Conservation (phyloP, 2,113 vertebrate species). For the Isurus oxyrinchus region DNA sequence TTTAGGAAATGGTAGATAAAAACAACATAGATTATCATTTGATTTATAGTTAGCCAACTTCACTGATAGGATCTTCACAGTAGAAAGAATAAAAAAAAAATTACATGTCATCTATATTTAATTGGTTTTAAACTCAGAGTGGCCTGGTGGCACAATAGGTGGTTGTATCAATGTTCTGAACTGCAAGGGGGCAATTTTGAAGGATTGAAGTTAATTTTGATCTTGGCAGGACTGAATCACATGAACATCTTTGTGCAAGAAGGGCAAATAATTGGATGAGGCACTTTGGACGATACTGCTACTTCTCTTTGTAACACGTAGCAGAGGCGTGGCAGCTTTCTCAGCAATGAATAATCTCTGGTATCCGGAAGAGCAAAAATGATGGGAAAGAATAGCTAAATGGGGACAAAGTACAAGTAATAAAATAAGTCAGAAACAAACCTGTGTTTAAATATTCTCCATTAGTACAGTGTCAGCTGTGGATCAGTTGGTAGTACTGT, state of each 20-base stretch:
- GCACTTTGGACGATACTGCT: neutral
- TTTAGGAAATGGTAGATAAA: conserved; percentile 11
- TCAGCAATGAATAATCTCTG: neutral
- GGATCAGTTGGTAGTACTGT: neutral
- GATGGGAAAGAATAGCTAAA: neutral
- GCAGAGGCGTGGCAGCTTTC: neutral
- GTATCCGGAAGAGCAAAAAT: neutral
- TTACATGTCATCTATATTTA: neutral
- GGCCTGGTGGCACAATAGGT: neutral
- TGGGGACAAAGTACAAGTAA: neutral
- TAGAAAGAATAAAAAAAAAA: neutral
- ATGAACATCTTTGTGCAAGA: neutral
- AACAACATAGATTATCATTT: neutral
- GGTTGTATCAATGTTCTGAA: neutral
- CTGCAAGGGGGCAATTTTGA: neutral
- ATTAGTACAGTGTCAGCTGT: neutral
- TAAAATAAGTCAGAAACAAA: neutral
- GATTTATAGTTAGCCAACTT: neutral
- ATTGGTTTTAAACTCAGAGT: neutral
- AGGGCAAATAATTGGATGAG: neutral
- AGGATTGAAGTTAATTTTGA: neutral
- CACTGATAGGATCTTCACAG: neutral
- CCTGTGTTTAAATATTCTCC: neutral
- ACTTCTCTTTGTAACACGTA: neutral
- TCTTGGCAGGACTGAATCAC: neutral